A percentile compares a stretch with the other conserved stretches of the same genome.
phyloP scores from a whole-genome alignment of 2,113 vertebrate species.

The Sprattus sprattus region DNA sequence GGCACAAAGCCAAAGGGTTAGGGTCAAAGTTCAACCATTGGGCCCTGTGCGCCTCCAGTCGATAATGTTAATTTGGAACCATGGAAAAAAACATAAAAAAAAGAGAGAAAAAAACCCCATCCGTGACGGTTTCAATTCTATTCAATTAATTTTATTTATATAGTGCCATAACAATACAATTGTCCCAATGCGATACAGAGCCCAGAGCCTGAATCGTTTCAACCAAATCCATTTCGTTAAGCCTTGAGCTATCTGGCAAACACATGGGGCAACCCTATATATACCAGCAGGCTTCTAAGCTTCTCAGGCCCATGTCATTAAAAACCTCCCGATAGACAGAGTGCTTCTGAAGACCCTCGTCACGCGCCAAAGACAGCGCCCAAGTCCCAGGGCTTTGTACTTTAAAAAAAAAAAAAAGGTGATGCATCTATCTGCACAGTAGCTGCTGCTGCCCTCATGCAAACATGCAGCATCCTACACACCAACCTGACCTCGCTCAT shows the following conservation, averaged over 20 bases:
- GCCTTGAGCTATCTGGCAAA: not conserved
- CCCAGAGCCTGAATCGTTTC: too few relatives aligned
- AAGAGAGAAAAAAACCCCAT: not conserved
- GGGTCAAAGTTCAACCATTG: not conserved
- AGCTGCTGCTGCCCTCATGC: not conserved
- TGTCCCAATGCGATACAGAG: too few relatives aligned
- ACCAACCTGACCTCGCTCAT: not conserved
- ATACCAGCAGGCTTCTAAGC: not conserved
- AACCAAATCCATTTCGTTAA: not conserved
- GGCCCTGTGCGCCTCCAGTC: not conserved
- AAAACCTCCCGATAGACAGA: not conserved
- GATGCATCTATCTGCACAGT: not conserved
- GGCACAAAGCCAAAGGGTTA: not conserved
- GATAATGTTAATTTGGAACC: not conserved
- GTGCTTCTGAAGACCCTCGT: not conserved
- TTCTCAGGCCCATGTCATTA: not conserved
- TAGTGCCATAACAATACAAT: too few relatives aligned
- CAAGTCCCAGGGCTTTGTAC: not conserved
- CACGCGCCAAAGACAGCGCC: not conserved
- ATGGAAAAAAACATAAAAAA: not conserved
- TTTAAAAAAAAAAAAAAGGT: not conserved
- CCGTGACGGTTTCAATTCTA: not conserved
- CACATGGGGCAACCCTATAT: not conserved
- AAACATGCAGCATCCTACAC: not conserved
- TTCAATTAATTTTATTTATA: too few relatives aligned